Base-by-base conservation (phyloP, 2,888 invertebrate species). In the Salpingus planirostris region DNA sequence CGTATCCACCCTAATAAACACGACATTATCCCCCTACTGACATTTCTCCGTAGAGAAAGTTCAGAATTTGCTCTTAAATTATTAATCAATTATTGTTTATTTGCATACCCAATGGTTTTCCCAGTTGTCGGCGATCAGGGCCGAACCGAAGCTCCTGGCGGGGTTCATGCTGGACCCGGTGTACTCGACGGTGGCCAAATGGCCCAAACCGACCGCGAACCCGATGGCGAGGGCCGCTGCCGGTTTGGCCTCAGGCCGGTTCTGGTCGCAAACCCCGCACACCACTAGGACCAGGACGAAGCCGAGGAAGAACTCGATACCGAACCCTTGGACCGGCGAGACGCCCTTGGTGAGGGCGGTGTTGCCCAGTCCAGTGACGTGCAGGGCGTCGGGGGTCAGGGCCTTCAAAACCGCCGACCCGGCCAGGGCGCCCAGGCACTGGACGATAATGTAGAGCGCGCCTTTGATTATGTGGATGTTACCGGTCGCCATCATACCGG, bases 161-260 rank as follows among this genome's bases (percentile, higher is more conserved):
- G 92, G 90, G 67, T 92, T 92, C 91, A 92, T 91, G 50, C 90
- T 84, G 21, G 90, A 77, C 24, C 91, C 89, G 6, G 92, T 91
- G 55, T 75, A 78, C 65, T 81, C 78, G 55, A 92, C 84, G 8
- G 84, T 84, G 32, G 84, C 78, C 47, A 92, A 68, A 62, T 93
- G 92, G 3, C 89, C 86, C 38, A 88, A 68, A 0, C 84, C 77
- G 25, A 93, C 86, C 0, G 91, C 76, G 46, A 93, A 71, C 0
- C 93, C 93, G 53, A 93, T 92, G 33, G 89, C 82, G 28, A 93
- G 67, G 0, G 92, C 86, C 0, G 85, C 89, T 0, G 86, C 79
- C 21, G 80, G 76, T 52, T 83, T 85, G 52, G 83, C 74, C 59
- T 91, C 88, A 3, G 76, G 74, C 38, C 90, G 78, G 49, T 82